Evolutionary conservation across 35 echinoderm and acorn worm species (phyloP).

Genomic region (Lytechinus variegatus): DNA sequence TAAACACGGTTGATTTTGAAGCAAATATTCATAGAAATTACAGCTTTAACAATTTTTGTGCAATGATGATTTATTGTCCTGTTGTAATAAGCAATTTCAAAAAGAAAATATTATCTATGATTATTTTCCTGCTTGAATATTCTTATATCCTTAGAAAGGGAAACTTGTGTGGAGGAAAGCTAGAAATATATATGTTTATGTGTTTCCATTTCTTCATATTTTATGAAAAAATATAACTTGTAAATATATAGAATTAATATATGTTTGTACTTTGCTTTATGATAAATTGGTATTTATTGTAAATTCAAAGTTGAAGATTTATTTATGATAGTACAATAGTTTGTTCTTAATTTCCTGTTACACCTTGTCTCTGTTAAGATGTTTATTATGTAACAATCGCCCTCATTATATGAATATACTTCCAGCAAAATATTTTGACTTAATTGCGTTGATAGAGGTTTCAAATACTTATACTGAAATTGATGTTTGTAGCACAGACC

Average conservation of each 20-base stretch:
- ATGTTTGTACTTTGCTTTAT: not conserved
- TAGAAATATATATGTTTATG: not conserved
- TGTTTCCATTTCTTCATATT: not conserved
- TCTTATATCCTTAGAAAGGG: not conserved
- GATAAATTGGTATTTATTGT: not conserved
- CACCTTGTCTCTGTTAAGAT: not conserved
- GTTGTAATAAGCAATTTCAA: no score
- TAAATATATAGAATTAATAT: constrained; percentile 14
- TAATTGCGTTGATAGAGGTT: not conserved
- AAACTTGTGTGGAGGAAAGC: not conserved
- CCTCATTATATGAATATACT: not conserved
- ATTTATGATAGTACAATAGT: not conserved
- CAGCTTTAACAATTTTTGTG: no score
- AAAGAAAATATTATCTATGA: no score
- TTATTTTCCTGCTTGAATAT: not conserved
- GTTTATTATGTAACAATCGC: not conserved
- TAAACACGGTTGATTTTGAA: no score
- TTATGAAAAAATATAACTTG: not conserved
- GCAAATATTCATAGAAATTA: no score
- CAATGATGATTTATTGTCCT: no score
- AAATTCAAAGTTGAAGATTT: not conserved
- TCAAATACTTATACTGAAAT: no score
- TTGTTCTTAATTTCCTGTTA: not conserved
- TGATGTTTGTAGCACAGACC: no score
- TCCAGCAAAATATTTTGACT: not conserved